phyloP scores from a whole-genome alignment of 2,113 vertebrate species.

The Heloderma charlesbogerti region DNA sequence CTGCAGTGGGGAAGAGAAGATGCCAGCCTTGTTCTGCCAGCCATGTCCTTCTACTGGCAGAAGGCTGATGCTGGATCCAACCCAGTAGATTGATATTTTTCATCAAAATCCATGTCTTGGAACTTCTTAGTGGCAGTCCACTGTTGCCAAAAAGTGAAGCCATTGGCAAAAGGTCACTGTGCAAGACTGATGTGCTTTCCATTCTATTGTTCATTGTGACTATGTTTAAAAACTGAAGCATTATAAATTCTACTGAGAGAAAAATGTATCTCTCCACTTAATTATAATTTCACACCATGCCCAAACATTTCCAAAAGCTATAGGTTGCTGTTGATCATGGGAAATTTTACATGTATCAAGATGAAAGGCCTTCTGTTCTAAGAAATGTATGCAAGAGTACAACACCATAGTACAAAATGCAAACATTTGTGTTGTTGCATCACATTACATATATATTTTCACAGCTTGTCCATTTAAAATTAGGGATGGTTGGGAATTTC shows the following conservation, averaged over 20 bases:
- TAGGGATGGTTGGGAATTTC: too few species aligned
- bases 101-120: conserved; percentile 22
- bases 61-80: too few species aligned
- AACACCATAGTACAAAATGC: not conserved
- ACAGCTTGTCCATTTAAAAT: too few species aligned
- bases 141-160: conserved; percentile 12
- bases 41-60: too few species aligned
- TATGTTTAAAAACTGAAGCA: not conserved
- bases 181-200: conserved; percentile 8
- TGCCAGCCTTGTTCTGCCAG: too few species aligned
- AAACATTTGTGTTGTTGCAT: not conserved
- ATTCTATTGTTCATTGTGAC: conserved; percentile 31
- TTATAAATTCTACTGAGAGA: not conserved
- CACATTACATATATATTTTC: not conserved
- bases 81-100: not conserved
- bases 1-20: too few species aligned
- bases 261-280: not conserved
- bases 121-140: not conserved
- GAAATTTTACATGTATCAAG: not conserved
- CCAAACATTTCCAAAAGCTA: not conserved
- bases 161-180: not conserved
- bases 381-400: not conserved
- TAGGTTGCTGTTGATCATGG: not conserved
- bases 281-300: not conserved
- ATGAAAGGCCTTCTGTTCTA: not conserved